phyloP scores from a whole-genome alignment of 2,113 vertebrate species.

The Sceloporus undulatus region DNA sequence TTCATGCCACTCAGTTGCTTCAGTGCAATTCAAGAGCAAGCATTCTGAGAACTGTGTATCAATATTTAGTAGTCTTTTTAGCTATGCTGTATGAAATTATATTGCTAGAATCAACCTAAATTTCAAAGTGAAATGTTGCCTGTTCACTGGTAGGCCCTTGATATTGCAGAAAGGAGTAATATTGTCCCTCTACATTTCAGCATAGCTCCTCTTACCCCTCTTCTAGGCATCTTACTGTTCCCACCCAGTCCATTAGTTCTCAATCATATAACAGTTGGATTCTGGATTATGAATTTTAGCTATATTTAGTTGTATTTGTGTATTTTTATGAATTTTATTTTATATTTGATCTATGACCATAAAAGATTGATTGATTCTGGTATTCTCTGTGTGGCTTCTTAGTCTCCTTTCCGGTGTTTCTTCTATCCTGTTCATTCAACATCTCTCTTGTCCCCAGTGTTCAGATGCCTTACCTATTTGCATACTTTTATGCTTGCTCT shows the following conservation, averaged over 20 bases:
- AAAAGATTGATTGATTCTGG: not conserved
- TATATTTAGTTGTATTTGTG: too few relatives aligned
- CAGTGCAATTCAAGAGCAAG: not conserved
- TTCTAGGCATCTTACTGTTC: not conserved
- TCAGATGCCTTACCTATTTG: not conserved
- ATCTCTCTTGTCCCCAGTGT: not conserved
- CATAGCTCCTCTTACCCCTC: not conserved
- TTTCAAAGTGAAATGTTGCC: not conserved
- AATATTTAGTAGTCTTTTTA: not conserved
- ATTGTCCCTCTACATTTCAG: not conserved
- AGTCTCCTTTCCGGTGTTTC: not conserved
- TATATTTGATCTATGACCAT: too few relatives aligned
- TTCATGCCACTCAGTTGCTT: not conserved
- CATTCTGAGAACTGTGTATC: slow-evolving; percentile 19
- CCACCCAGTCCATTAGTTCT: not conserved
- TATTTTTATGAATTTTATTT: too few relatives aligned
- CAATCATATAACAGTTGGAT: too few relatives aligned
- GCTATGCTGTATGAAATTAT: not conserved
- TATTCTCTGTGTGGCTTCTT: not conserved
- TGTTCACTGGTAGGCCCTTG: not conserved
- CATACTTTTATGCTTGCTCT: too few relatives aligned
- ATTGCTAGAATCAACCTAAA: not conserved
- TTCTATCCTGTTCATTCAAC: not conserved
- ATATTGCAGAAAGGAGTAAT: not conserved
- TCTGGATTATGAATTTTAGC: too few relatives aligned